These are phyloP conservation scores for Todiramphus saurophagus DNA, from an alignment of 2,113 vertebrate genomes.

Conservation along the genomic window DNA sequence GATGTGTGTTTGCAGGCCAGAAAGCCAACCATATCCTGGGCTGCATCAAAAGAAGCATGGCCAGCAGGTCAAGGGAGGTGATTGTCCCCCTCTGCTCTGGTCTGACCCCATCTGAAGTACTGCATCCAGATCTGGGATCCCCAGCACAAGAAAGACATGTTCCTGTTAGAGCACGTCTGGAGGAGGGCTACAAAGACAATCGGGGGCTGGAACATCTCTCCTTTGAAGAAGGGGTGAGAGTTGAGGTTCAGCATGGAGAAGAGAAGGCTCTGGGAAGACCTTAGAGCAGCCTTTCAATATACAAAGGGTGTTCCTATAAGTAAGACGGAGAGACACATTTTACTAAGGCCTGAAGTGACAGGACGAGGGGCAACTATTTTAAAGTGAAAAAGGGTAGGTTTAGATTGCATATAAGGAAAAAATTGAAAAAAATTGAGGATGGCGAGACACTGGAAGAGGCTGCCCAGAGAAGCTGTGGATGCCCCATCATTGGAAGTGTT, in stretches of 20 bases:
- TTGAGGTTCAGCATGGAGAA: neutral
- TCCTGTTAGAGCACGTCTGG: neutral
- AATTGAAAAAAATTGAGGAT: neutral
- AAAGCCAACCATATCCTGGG: neutral
- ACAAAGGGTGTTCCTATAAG: neutral
- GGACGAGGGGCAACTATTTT: neutral
- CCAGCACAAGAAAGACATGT: neutral
- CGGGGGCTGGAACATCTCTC: neutral
- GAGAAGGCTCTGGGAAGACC: neutral
- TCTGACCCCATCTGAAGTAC: neutral
- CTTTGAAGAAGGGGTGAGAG: neutral
- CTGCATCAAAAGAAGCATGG: neutral
- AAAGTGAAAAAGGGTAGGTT: neutral
- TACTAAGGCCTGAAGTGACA: neutral
- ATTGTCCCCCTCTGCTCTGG: neutral
- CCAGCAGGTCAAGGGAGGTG: neutral
- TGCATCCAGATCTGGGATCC: neutral
- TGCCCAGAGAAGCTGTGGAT: neutral
- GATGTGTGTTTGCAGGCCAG: neutral
- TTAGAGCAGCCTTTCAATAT: neutral
- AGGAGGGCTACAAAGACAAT: neutral
- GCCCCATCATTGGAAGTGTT: neutral
- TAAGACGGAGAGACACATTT: neutral
- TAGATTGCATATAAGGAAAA: neutral
- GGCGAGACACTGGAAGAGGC: neutral